Percentiles rank a stretch among this genome's conserved stretches.
Evolutionary conservation across 1,140 invertebrate species (phyloP).

Genomic region (Dendroctonus valens): DNA sequence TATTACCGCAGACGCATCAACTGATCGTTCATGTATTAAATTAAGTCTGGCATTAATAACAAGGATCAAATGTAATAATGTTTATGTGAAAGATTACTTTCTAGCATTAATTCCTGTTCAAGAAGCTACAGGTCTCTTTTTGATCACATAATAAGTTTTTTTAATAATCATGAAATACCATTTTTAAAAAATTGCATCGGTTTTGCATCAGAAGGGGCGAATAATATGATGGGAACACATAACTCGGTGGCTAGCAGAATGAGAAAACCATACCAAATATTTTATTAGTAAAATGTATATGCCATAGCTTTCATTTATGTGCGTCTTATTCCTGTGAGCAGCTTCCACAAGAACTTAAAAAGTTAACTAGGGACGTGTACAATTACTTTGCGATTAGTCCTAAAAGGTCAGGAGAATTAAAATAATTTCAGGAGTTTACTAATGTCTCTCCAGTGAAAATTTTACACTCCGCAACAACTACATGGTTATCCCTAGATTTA

Average conservation of each 20-base stretch:
- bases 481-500: too few species aligned
- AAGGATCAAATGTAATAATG: slow-evolving; percentile 4
- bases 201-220: slow-evolving; percentile 19
- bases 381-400: slow-evolving; percentile 39
- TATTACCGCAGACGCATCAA: slow-evolving; percentile 50
- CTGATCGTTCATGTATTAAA: slow-evolving; percentile 45
- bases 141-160: slow-evolving; percentile 8
- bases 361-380: slow-evolving; percentile 37
- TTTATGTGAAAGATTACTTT: slow-evolving; percentile 1
- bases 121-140: not conserved
- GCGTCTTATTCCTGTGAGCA: slow-evolving; percentile 28
- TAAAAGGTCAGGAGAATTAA: slow-evolving; percentile 38
- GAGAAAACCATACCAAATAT: slow-evolving; percentile 13
- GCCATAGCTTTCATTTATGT: slow-evolving; percentile 26
- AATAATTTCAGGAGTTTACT: slow-evolving; percentile 39
- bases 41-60: slow-evolving; percentile 41
- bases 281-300: slow-evolving; percentile 20
- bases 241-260: slow-evolving; percentile 20
- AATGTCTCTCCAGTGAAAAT: too few species aligned
- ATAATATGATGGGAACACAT: slow-evolving; percentile 2
- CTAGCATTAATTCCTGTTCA: slow-evolving; percentile 6
- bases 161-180: slow-evolving; percentile 7
- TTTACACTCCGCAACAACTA: too few species aligned
- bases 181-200: slow-evolving; percentile 15
- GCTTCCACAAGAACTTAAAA: slow-evolving; percentile 22